phyloP scores from a whole-genome alignment of 64 coral and sea anemone species.

The Pocillopora verrucosa region DNA sequence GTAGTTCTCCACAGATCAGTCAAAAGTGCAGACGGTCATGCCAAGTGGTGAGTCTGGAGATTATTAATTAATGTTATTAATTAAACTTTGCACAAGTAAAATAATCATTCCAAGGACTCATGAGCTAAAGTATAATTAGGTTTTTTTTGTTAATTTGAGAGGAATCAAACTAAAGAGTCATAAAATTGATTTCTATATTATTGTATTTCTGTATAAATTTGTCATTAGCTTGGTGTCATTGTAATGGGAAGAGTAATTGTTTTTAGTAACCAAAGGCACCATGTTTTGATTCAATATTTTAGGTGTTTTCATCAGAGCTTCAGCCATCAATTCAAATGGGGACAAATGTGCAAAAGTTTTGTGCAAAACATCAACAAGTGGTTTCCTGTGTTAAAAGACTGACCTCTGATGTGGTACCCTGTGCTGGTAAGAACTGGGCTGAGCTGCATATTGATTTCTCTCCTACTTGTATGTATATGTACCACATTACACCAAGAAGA shows the following conservation, averaged over 20 bases:
- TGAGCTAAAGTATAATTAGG: too few relatives aligned
- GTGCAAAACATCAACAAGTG: conserved; percentile 25
- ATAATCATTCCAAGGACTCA: too few relatives aligned
- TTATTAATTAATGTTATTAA: not conserved
- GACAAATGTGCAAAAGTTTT: conserved; percentile 24
- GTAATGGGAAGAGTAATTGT: too few relatives aligned
- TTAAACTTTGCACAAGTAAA: too few relatives aligned
- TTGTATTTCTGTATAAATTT: too few relatives aligned
- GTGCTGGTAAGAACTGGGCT: not conserved
- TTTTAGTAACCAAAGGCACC: too few relatives aligned
- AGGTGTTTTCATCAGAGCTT: conserved; percentile 61
- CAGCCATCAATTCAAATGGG: not conserved
- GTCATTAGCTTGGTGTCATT: too few relatives aligned
- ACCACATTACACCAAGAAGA: not conserved
- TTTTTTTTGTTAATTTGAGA: too few relatives aligned
- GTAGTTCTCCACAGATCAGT: not conserved
- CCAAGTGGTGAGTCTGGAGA: conserved; percentile 48
- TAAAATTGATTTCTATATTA: too few relatives aligned
- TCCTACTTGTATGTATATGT: too few relatives aligned
- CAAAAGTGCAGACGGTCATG: conserved; percentile 20
- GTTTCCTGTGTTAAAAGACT: conserved; percentile 36
- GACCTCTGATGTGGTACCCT: not conserved
- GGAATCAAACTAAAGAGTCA: too few relatives aligned
- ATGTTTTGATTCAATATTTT: not conserved
- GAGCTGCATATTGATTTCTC: too few relatives aligned